Evolutionary conservation across 2,888 invertebrate species (phyloP).

Genomic region (Eupsilia transversa): DNA sequence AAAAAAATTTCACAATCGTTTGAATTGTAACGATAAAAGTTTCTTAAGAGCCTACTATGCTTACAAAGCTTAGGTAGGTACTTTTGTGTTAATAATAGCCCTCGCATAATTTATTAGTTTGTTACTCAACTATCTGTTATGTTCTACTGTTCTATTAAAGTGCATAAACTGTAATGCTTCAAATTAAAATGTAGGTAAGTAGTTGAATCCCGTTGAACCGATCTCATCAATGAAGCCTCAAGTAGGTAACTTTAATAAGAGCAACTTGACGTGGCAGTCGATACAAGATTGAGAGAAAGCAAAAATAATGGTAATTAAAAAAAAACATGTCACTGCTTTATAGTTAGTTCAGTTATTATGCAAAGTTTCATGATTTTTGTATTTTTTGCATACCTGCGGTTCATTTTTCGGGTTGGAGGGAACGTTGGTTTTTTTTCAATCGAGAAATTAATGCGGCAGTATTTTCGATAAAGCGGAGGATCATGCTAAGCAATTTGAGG

Average conservation of each 20-base stretch:
- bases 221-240: constrained; percentile 1
- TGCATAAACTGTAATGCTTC: not conserved
- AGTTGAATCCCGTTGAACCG: constrained; percentile 12
- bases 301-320: no score
- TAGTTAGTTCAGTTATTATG: no score
- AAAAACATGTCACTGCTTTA: no score
- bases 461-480: no score
- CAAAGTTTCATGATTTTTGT: no score
- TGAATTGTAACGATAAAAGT: not conserved
- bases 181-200: not conserved
- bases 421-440: no score
- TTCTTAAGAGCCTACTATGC: not conserved
- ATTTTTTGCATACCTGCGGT: no score
- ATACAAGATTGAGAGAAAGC: not conserved
- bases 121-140: not conserved
- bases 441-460: no score
- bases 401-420: no score
- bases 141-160: no score
- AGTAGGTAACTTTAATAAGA: not conserved
- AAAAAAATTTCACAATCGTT: not conserved
- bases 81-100: not conserved
- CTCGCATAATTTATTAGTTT: not conserved
- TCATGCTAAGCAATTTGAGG: no score
- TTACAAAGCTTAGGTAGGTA: not conserved
- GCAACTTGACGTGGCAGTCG: not conserved